A percentile compares a stretch with the other conserved stretches of the same genome.
These are phyloP conservation scores for Drosophila rufa DNA, from an alignment of 1,140 invertebrate species.

Conservation along the genomic window DNA sequence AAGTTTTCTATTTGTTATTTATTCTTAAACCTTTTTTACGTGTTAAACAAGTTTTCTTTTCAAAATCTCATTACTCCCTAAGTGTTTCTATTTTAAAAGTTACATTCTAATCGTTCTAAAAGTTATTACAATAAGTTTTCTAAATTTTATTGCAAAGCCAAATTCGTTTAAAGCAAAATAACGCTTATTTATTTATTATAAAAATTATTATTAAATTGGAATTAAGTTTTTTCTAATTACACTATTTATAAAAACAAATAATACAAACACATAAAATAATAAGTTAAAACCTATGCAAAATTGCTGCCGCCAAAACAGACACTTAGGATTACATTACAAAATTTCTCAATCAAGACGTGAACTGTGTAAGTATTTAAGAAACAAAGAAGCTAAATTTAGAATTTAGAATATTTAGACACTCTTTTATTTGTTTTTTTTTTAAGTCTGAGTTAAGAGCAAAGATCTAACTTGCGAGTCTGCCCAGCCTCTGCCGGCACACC, in stretches of 20 bases:
- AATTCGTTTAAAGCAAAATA: slow-evolving; percentile 43
- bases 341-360: slow-evolving; percentile 46
- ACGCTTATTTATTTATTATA: slow-evolving; percentile 37
- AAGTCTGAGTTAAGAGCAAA: no score
- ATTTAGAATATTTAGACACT: no score
- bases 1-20: slow-evolving; percentile 50
- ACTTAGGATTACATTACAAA: slow-evolving; percentile 61
- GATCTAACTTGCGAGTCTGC: no score
- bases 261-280: background rate
- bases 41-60: slow-evolving; percentile 43
- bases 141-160: slow-evolving; percentile 20
- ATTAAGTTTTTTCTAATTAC: slow-evolving; percentile 36
- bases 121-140: slow-evolving; percentile 1
- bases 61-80: slow-evolving; percentile 44
- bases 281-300: slow-evolving; percentile 13
- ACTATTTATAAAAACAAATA: slow-evolving; percentile 1
- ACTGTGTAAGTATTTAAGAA: slow-evolving; percentile 57
- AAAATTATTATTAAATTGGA: slow-evolving; percentile 17
- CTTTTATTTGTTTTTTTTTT: no score
- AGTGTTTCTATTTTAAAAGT: slow-evolving; percentile 42
- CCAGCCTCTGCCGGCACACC: no score
- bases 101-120: slow-evolving; percentile 21
- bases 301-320: slow-evolving; percentile 35
- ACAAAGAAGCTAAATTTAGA: background rate
- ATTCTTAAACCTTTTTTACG: slow-evolving; percentile 34